phyloP scores from a whole-genome alignment of 2,888 invertebrate genomes.

The Cryptus viduatorius region DNA sequence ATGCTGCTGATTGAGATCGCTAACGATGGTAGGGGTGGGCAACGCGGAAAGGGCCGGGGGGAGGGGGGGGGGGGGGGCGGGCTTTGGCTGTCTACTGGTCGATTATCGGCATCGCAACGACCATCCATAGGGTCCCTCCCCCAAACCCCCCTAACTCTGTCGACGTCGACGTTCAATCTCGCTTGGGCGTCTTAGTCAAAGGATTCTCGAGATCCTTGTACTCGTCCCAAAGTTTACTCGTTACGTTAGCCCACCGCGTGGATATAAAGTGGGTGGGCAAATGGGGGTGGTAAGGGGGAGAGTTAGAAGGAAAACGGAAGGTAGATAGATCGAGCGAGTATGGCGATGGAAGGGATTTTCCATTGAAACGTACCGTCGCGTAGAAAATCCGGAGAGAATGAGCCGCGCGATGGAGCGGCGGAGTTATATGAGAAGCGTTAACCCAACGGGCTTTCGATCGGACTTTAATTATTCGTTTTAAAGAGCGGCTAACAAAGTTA shows the following conservation, averaged over 20 bases:
- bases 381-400: not conserved
- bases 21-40: conserved; percentile 38
- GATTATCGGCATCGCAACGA: conserved; percentile 56
- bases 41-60: not conserved
- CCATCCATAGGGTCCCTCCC: conserved; percentile 14
- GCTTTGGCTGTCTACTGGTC: conserved; percentile 51
- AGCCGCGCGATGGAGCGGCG: conserved; percentile 7
- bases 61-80: conserved; percentile 11
- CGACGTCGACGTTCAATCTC: conserved; percentile 58
- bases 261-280: conserved; percentile 38
- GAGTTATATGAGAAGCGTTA: conserved; percentile 37
- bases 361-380: conserved; percentile 8
- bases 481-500: conserved; percentile 64
- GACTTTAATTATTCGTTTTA: conserved; percentile 66
- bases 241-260: conserved; percentile 58
- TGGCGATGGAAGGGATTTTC: conserved; percentile 30
- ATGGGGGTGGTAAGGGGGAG: conserved; percentile 4
- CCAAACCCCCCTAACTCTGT: conserved; percentile 31
- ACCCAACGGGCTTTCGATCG: conserved; percentile 49
- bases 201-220: conserved; percentile 64
- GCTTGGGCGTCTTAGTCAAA: conserved; percentile 59
- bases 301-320: conserved; percentile 3
- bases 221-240: conserved; percentile 67
- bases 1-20: conserved; percentile 35
- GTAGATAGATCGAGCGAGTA: conserved; percentile 18